Evolutionary conservation across 2,797 vertebrate genomes (phyloP).

Genomic region (Cottoperca gobio): DNA sequence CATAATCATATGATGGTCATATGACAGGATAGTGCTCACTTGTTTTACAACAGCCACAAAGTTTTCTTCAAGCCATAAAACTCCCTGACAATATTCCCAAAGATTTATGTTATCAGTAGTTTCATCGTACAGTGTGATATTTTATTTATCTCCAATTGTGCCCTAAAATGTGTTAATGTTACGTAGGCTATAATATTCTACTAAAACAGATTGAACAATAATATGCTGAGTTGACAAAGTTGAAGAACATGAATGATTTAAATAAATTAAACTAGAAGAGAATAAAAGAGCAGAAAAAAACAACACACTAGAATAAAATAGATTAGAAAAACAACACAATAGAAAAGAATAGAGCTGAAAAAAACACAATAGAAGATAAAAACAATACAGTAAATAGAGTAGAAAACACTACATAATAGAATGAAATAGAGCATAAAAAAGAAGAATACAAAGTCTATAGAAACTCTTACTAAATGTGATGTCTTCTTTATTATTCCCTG

Average conservation of each 20-base stretch:
- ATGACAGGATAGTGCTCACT: conserved; percentile 33
- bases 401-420: background rate
- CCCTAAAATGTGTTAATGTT: background rate
- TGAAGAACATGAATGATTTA: background rate
- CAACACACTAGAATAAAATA: background rate
- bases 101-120: background rate
- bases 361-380: background rate
- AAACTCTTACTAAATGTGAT: conserved; percentile 7
- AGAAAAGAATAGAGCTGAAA: background rate
- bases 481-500: background rate
- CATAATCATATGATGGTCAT: conserved; percentile 34
- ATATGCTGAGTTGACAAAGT: background rate
- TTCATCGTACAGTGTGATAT: background rate
- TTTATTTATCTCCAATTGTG: background rate
- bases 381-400: background rate
- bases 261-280: background rate
- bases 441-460: background rate
- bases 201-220: background rate
- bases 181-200: background rate
- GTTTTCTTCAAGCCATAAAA: background rate
- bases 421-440: background rate
- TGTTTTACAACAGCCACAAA: background rate
- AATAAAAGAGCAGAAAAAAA: background rate
- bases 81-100: background rate
- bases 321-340: background rate